These are phyloP conservation scores for Clarias batrachus DNA, from an alignment of 2,113 vertebrate genomes.

Conservation along the genomic window DNA sequence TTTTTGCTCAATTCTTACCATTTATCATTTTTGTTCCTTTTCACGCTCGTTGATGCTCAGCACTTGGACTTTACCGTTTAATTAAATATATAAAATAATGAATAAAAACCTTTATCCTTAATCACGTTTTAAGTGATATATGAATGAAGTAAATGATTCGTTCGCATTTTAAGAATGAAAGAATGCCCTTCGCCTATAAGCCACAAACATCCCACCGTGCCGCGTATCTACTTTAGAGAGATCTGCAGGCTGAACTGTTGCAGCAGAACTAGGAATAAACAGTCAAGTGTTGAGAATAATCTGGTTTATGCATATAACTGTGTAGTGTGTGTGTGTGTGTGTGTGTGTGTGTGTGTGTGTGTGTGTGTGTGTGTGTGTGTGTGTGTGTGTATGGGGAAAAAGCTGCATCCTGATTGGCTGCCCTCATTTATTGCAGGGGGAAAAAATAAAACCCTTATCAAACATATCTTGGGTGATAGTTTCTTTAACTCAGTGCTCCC, in stretches of 20 bases:
- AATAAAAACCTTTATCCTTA: background rate
- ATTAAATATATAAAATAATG: too few relatives aligned
- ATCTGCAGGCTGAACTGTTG: conserved; percentile 15
- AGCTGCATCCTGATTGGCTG: background rate
- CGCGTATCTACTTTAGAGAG: conserved; percentile 11
- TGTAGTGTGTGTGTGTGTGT: too few relatives aligned
- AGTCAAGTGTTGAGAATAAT: conserved; percentile 42
- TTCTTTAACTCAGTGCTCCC: background rate
- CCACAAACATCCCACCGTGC: background rate
- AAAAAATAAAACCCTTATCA: background rate
- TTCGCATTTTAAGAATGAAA: conserved; percentile 2
- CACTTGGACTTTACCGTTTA: too few relatives aligned
- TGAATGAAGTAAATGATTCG: background rate
- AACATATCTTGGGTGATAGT: background rate
- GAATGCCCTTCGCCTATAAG: background rate
- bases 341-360: background rate
- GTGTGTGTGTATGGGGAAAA: background rate
- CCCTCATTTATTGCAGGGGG: background rate
- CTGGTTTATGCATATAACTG: background rate
- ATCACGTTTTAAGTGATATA: background rate
- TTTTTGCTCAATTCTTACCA: too few relatives aligned
- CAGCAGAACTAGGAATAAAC: conserved; percentile 44
- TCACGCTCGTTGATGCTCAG: too few relatives aligned
- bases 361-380: background rate
- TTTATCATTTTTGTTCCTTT: too few relatives aligned